Percentiles rank a stretch among this genome's conserved stretches.
Evolutionary conservation across 1,140 invertebrate genomes (phyloP).

Genomic region (Drosophila tropicalis): DNA sequence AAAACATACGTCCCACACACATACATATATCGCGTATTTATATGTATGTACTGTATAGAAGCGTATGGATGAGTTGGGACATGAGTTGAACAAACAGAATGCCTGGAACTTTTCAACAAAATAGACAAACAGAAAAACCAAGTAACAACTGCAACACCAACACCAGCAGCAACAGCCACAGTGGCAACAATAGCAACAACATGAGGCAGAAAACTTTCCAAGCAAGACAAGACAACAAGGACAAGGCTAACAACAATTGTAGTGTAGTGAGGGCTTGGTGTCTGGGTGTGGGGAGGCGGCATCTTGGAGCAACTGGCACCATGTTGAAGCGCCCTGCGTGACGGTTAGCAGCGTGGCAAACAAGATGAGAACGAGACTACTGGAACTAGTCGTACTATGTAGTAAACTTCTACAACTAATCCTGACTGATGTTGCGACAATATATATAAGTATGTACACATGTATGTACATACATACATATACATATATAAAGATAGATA

Average conservation of each 20-base stretch:
- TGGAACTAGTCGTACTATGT: conserved; percentile 47
- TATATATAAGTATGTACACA: conserved; percentile 49
- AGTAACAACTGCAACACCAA: conserved; percentile 42
- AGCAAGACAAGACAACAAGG: conserved; percentile 75
- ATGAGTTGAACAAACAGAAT: conserved; percentile 60
- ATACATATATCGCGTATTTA: background rate
- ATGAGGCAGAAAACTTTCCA: conserved; percentile 57
- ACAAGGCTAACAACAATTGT: conserved; percentile 66
- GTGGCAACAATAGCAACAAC: conserved; percentile 40
- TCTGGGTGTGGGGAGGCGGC: background rate
- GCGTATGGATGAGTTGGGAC: conserved; percentile 20
- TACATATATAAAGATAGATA: no score
- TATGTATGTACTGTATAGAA: background rate
- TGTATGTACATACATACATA: conserved; percentile 23
- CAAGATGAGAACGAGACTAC: conserved; percentile 61
- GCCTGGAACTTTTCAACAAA: conserved; percentile 57
- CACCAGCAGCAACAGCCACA: conserved; percentile 54
- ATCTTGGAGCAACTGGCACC: conserved; percentile 57
- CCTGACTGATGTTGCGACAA: conserved; percentile 80
- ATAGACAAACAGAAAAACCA: conserved; percentile 57
- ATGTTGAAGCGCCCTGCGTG: conserved; percentile 73
- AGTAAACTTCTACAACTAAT: conserved; percentile 77
- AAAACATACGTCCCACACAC: background rate
- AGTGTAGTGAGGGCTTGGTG: background rate
- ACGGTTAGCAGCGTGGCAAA: conserved; percentile 77